A percentile compares a stretch with the other conserved stretches of the same genome.
phyloP scores from a whole-genome alignment of 2,797 vertebrate species.

The Peromyscus nudipes region DNA sequence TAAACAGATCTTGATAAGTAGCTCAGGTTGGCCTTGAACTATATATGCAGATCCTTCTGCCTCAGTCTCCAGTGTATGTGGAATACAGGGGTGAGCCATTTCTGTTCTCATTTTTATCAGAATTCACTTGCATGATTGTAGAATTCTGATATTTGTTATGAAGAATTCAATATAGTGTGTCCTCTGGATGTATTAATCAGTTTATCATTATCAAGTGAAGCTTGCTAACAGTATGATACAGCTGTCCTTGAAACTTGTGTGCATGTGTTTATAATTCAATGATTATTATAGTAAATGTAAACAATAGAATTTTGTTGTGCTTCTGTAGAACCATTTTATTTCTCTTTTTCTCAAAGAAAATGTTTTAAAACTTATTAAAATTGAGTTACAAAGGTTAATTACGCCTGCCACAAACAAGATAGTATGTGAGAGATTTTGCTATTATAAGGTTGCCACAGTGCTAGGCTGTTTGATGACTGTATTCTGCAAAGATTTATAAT shows the following conservation, averaged over 20 bases:
- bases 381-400: conserved; percentile 57
- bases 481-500: not conserved
- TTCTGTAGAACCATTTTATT: not conserved
- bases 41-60: not conserved
- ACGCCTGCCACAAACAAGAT: not conserved
- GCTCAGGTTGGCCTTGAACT: not conserved
- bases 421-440: not conserved
- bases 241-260: not conserved
- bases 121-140: not conserved
- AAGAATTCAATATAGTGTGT: not conserved
- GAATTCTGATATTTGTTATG: not conserved
- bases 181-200: not conserved
- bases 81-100: not conserved
- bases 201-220: not conserved
- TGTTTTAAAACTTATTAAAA: not conserved
- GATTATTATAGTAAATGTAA: not conserved
- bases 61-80: too few relatives aligned
- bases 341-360: not conserved
- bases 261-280: not conserved
- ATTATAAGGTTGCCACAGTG: not conserved
- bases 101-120: not conserved
- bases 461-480: not conserved
- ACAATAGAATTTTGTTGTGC: not conserved
- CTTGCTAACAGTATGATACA: not conserved
- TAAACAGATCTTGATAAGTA: not conserved